Percentiles rank a stretch among this genome's conserved stretches.
phyloP scores from a whole-genome alignment of 2,113 vertebrate species.

The Picathartes gymnocephalus region DNA sequence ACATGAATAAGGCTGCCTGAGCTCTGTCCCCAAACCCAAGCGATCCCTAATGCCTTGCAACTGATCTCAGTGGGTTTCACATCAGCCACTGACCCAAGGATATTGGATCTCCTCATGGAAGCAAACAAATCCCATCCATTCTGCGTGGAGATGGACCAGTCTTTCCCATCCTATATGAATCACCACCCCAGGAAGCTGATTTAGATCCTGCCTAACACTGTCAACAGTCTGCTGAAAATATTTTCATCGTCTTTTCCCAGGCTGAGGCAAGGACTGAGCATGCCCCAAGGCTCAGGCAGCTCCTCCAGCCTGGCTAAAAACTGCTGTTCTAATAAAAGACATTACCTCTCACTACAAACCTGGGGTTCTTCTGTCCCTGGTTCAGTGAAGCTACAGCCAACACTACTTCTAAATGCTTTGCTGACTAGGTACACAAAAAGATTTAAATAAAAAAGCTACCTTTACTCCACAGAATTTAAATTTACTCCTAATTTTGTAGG shows the following conservation, averaged over 20 bases:
- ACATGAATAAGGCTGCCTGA: not conserved
- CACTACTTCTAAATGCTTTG: not conserved
- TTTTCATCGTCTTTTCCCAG: not conserved
- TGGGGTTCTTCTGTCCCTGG: not conserved
- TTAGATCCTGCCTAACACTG: not conserved
- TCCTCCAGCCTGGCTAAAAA: not conserved
- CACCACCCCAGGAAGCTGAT: rapidly evolving
- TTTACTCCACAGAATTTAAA: not conserved
- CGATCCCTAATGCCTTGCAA: rapidly evolving
- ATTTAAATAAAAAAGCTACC: not conserved
- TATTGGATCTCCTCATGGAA: not conserved
- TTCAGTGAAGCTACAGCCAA: not conserved
- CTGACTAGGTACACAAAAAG: not conserved
- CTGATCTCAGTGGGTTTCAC: not conserved
- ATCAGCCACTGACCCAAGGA: not conserved
- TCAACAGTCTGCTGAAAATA: not conserved
- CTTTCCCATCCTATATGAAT: not conserved
- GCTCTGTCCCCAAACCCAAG: not conserved
- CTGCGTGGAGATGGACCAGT: rapidly evolving
- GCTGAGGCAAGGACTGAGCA: not conserved
- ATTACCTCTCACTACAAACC: not conserved
- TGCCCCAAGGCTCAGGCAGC: not conserved
- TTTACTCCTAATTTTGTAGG: not conserved
- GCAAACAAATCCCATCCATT: not conserved
- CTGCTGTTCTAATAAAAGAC: not conserved